These are phyloP conservation scores for Proteles cristata DNA, from an alignment of 2,113 vertebrate genomes.

Conservation along the genomic window DNA sequence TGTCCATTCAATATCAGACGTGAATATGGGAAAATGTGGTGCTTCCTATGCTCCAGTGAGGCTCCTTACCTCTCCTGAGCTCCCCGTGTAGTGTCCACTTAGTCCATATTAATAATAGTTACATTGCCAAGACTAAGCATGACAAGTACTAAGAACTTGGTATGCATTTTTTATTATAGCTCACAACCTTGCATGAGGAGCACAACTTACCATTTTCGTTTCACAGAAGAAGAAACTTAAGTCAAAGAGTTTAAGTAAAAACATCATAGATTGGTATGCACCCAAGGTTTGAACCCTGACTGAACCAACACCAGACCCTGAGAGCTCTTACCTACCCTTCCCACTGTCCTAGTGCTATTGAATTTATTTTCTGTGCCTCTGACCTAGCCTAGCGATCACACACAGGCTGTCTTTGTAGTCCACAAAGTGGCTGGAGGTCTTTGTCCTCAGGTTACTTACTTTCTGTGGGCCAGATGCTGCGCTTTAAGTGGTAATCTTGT, in stretches of 20 bases:
- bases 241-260: background rate
- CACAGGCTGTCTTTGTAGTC: background rate
- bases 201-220: conserved; percentile 1
- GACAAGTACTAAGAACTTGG: background rate
- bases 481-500: background rate
- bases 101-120: background rate
- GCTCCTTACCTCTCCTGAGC: background rate
- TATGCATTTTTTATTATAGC: background rate
- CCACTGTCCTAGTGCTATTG: background rate
- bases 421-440: background rate
- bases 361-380: background rate
- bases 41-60: background rate
- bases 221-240: conserved; percentile 35
- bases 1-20: background rate
- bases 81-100: background rate
- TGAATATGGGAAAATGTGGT: background rate
- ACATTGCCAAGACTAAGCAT: background rate
- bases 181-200: background rate
- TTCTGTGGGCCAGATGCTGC: background rate
- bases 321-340: background rate
- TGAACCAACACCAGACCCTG: background rate
- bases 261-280: background rate
- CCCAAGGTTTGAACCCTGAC: background rate
- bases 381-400: background rate
- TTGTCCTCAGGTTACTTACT: background rate